These are phyloP conservation scores for Steinernema khuongi DNA, from an alignment of 1,140 invertebrate species.

Conservation along the genomic window DNA sequence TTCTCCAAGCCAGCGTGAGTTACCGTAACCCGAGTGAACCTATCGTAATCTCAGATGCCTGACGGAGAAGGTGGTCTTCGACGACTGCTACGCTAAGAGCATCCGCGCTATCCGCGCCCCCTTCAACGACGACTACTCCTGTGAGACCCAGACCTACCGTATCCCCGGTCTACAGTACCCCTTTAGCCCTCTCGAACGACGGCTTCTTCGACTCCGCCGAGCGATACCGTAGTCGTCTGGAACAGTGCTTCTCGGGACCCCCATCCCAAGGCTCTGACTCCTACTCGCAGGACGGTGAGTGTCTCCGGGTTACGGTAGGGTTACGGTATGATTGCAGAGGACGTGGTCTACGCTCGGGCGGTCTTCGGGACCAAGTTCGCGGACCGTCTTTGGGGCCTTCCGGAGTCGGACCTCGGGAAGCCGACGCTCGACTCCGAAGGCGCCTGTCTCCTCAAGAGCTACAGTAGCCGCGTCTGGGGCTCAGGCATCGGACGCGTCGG, in stretches of 20 bases:
- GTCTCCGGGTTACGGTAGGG: too few species aligned
- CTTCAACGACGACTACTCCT: conserved; percentile 25
- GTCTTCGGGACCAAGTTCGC: conserved; percentile 40
- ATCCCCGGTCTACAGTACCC: not conserved
- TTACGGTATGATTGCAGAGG: conserved; percentile 37
- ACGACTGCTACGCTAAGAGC: conserved; percentile 42
- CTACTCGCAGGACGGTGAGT: not conserved
- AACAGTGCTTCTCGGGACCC: conserved; percentile 40
- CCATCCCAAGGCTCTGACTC: conserved; percentile 24
- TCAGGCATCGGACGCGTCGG: conserved; percentile 43
- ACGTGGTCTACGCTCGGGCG: conserved; percentile 38
- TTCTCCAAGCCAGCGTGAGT: conserved; percentile 39
- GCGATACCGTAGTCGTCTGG: conserved; percentile 36
- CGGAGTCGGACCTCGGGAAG: conserved; percentile 27
- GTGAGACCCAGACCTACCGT: not conserved
- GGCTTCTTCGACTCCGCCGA: conserved; percentile 36
- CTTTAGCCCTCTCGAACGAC: conserved; percentile 21
- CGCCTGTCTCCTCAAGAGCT: conserved; percentile 31
- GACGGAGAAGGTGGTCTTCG: conserved; percentile 46
- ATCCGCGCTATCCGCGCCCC: conserved; percentile 41
- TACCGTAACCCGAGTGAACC: conserved; percentile 14
- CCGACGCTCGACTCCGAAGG: conserved; percentile 34
- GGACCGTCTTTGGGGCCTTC: conserved; percentile 42
- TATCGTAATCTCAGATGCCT: conserved; percentile 41
- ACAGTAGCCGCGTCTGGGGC: conserved; percentile 38